Base-by-base conservation (phyloP, 2,888 invertebrate species). In the Polietes domitor region DNA sequence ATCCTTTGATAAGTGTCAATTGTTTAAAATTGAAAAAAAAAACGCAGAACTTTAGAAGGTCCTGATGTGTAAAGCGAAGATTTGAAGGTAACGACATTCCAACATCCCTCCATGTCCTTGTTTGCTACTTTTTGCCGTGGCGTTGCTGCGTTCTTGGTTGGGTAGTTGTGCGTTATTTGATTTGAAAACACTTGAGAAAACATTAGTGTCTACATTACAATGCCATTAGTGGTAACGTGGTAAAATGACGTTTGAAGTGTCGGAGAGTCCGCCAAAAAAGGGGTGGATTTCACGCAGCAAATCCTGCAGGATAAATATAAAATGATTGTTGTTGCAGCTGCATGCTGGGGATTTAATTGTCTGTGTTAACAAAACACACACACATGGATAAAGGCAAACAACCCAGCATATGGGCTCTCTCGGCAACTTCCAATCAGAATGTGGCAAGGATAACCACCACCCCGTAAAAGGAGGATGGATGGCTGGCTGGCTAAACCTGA, bases 191-290 rank as follows among this genome's bases (percentile, higher is more conserved):
- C 86, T 87, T 87, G 88, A 89, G 86, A 87, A 88, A 88, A 91
- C 90, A 92, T 92, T 92, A 92, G 89, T 88, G 86, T 82, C 84
- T 87, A 89, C 89, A 91, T 91, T 90, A 91, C 91, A 92, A 90
- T 89, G 87, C 88, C 90, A 91, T 91, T 89, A 91, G 82, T 75
- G 81, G 81, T 76, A 79, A 86, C 55, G 83, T 79, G 71, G 58
- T 24, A 80, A 80, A 83, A 70, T 84, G 84, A 84, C 81, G 81
- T 84, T 84, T 81, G 76, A 84, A 84, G 84, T 84, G 84, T 84
- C 75, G 76, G 81, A 81, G 81, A 79, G 81, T 79, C 73, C 26
- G 17, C 50, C 1, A 72, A 75, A 82, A 58, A 79, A 79, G 79
- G 79, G 76, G 37, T 63, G 72, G 79, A 68, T 78, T 82, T 21